phyloP scores from a whole-genome alignment of 2,113 vertebrate species.

The Sander lucioperca region DNA sequence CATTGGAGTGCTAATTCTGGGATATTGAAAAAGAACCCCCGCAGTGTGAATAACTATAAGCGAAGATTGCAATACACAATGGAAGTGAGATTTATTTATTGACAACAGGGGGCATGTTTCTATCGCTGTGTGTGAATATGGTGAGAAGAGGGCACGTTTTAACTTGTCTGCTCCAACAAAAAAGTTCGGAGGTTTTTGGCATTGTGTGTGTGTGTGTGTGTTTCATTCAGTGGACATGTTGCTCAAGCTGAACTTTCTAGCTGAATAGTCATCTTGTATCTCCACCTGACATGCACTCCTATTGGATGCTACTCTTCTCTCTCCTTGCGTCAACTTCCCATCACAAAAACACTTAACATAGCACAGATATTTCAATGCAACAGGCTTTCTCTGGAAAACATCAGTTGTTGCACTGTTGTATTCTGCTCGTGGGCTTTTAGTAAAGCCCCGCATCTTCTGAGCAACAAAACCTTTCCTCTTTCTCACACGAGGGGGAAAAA shows the following conservation, averaged over 20 bases:
- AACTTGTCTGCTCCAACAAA: slow-evolving; percentile 59
- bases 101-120: slow-evolving; percentile 50
- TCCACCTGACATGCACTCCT: slow-evolving; percentile 29
- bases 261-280: slow-evolving; percentile 57
- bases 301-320: slow-evolving; percentile 34
- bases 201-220: slow-evolving; percentile 24
- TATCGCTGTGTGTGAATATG: slow-evolving; percentile 44
- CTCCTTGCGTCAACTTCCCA: background rate
- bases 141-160: slow-evolving; percentile 39
- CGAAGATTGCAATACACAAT: background rate
- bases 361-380: slow-evolving; percentile 28
- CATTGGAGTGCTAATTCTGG: background rate
- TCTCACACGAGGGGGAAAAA: slow-evolving; percentile 16
- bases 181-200: slow-evolving; percentile 31
- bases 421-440: slow-evolving; percentile 21
- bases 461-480: slow-evolving; percentile 35
- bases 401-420: slow-evolving; percentile 15
- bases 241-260: slow-evolving; percentile 69
- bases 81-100: slow-evolving; percentile 57
- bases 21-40: background rate
- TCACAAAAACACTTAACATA: background rate
- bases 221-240: slow-evolving; percentile 64
- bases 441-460: slow-evolving; percentile 38
- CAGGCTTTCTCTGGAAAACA: slow-evolving; percentile 23
- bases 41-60: background rate